These are phyloP conservation scores for Tridacna gigas DNA, from an alignment of 2,888 invertebrate genomes.

Conservation along the genomic window DNA sequence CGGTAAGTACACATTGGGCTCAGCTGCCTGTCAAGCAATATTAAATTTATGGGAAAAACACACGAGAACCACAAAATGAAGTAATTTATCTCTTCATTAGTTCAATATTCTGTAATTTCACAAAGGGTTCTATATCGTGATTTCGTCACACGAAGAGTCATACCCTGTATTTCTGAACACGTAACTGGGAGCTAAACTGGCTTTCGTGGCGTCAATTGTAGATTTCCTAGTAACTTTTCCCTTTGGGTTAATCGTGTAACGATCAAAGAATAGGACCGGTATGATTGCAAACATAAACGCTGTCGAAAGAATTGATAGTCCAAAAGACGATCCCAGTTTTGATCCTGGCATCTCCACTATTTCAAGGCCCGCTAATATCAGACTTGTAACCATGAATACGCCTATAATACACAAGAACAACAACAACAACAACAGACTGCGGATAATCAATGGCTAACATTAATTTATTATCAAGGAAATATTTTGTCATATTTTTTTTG, in stretches of 20 bases:
- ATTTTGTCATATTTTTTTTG: too few relatives aligned
- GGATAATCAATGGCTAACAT: too few relatives aligned
- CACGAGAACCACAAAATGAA: too few relatives aligned
- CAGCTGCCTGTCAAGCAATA: too few relatives aligned
- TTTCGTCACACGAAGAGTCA: neutral
- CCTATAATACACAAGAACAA: slow-evolving; percentile 46
- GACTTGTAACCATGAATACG: slow-evolving; percentile 41
- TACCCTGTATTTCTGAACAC: neutral
- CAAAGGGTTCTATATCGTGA: neutral
- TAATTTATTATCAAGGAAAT: too few relatives aligned
- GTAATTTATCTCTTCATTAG: too few relatives aligned
- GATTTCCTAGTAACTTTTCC: slow-evolving; percentile 49
- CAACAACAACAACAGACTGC: too few relatives aligned
- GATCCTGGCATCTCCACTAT: slow-evolving; percentile 32
- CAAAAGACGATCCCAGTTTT: slow-evolving; percentile 52
- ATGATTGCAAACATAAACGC: slow-evolving; percentile 40
- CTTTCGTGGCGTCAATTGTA: too few relatives aligned
- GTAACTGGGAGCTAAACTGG: neutral
- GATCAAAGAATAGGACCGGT: slow-evolving; percentile 36
- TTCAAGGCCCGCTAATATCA: slow-evolving; percentile 49
- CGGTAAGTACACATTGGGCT: too few relatives aligned
- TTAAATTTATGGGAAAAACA: too few relatives aligned
- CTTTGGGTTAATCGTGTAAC: slow-evolving; percentile 22
- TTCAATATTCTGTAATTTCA: too few relatives aligned
- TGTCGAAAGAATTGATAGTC: slow-evolving; percentile 38